Percentiles rank a stretch among this genome's conserved stretches.
phyloP scores from a whole-genome alignment of 37 sponge, comb jelly and placozoan genomes.

The Cladorhizidae sp. region DNA sequence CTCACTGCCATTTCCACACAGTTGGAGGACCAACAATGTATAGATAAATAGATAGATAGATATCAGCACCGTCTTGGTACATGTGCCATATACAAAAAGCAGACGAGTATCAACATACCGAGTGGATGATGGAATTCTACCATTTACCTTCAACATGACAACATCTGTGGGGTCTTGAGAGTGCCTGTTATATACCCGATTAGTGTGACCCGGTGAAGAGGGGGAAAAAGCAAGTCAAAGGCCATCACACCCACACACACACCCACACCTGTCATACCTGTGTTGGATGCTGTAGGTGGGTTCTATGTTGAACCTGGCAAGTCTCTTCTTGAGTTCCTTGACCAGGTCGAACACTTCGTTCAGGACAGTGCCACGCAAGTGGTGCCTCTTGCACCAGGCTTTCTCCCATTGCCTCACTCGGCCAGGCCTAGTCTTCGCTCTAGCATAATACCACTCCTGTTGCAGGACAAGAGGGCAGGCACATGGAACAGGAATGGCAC shows the following conservation, averaged over 20 bases:
- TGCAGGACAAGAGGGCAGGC: too few relatives aligned
- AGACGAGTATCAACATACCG: too few relatives aligned
- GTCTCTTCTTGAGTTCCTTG: slow-evolving; percentile 56
- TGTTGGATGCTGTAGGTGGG: slow-evolving; percentile 13
- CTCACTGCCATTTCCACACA: too few relatives aligned
- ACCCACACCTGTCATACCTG: slow-evolving; percentile 9
- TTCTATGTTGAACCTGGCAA: slow-evolving; percentile 66
- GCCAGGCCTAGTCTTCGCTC: not conserved
- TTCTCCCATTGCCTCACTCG: slow-evolving; percentile 12
- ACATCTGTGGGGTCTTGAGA: not conserved
- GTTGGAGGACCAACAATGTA: too few relatives aligned
- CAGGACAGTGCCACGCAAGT: slow-evolving; percentile 46
- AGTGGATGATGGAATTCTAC: not conserved
- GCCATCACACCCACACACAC: too few relatives aligned
- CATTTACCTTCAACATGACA: slow-evolving; percentile 37
- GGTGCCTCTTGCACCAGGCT: slow-evolving; percentile 70
- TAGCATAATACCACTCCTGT: not conserved
- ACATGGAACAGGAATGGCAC: too few relatives aligned
- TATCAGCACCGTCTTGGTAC: too few relatives aligned
- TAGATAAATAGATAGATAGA: too few relatives aligned
- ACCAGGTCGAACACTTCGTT: slow-evolving; percentile 68
- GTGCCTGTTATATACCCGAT: too few relatives aligned
- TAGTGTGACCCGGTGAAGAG: too few relatives aligned
- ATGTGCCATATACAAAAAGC: too few relatives aligned
- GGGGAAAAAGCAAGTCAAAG: too few relatives aligned